phyloP scores from a whole-genome alignment of 1,140 invertebrate species.

The Zaprionus camerounensis region DNA sequence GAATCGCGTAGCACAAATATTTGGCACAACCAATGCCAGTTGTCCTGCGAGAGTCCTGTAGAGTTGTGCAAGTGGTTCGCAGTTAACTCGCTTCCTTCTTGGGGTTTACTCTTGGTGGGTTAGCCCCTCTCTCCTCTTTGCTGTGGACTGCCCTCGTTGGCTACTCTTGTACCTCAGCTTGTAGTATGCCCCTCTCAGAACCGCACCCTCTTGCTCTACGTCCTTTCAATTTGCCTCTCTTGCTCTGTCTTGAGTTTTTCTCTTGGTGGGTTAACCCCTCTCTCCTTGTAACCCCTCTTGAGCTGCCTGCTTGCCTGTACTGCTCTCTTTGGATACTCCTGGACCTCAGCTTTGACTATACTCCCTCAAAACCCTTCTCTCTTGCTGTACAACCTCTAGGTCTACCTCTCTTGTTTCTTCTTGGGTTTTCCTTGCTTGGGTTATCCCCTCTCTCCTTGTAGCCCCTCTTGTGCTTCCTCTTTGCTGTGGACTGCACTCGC shows the following conservation, averaged over 20 bases:
- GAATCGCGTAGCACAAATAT: slow-evolving; percentile 70
- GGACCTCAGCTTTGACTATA: neutral
- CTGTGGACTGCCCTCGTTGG: no score
- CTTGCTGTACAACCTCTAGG: no score
- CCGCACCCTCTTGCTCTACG: no score
- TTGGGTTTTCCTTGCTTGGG: neutral
- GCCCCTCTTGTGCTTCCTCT: no score
- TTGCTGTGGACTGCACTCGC: no score
- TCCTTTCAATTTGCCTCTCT: no score
- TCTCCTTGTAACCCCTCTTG: no score
- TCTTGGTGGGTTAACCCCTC: neutral
- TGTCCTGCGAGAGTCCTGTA: slow-evolving; percentile 30
- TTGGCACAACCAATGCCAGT: slow-evolving; percentile 42
- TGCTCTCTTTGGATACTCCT: neutral
- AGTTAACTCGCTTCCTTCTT: slow-evolving; percentile 41
- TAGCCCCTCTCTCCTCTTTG: no score
- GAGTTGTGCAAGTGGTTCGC: slow-evolving; percentile 14
- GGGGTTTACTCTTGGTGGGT: neutral
- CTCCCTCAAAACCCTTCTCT: accelerated
- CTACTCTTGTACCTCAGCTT: no score
- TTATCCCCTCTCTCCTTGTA: no score
- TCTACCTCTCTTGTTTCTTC: neutral
- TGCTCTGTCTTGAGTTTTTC: neutral
- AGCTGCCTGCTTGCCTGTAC: neutral
- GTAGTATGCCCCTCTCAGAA: no score